These are phyloP conservation scores for Distichodus sexfasciatus DNA, from an alignment of 2,797 vertebrate species.

Conservation along the genomic window DNA sequence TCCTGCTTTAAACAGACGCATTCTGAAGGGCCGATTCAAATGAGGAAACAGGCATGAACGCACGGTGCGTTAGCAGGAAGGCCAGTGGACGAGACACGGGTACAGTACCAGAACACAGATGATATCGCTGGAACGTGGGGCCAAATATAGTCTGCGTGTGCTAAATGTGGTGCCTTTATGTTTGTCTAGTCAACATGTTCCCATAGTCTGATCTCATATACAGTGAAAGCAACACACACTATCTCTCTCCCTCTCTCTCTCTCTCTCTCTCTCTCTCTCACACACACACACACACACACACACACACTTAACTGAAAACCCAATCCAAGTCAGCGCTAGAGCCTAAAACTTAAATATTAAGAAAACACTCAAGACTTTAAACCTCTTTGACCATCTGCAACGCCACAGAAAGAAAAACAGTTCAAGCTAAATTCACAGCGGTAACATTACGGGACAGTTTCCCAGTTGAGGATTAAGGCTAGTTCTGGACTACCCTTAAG, in stretches of 20 bases:
- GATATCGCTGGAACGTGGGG: not conserved
- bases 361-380: no score
- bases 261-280: not conserved
- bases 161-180: conserved; percentile 25
- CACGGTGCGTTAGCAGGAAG: conserved; percentile 26
- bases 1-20: conserved; percentile 10
- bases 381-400: no score
- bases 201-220: not conserved
- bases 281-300: not conserved
- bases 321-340: no score
- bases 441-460: no score
- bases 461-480: no score
- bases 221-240: not conserved
- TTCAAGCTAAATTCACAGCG: no score
- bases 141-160: conserved; percentile 13
- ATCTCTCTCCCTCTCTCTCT: not conserved
- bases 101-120: conserved; percentile 27
- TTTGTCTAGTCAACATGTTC: conserved; percentile 9
- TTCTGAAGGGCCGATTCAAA: conserved; percentile 35
- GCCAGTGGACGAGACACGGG: conserved; percentile 17
- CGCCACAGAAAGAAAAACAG: no score
- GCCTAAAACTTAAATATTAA: no score
- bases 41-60: conserved; percentile 22
- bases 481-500: no score
- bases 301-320: not conserved